These are phyloP conservation scores for Epinotia nisella DNA, from an alignment of 2,888 invertebrate genomes.

Conservation along the genomic window DNA sequence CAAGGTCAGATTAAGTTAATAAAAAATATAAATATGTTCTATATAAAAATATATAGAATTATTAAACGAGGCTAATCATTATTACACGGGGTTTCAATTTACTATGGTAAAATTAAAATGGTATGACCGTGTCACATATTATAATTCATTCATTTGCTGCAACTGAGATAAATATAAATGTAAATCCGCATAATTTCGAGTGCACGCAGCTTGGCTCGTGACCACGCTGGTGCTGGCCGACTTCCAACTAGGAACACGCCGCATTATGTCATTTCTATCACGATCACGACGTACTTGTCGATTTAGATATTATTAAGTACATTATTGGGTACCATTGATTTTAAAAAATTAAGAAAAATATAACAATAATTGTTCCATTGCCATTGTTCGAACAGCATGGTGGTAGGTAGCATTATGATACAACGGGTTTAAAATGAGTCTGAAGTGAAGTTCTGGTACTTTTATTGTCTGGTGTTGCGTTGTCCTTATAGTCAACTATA, in stretches of 20 bases:
- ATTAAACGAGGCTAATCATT: too few relatives aligned
- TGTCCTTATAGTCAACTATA: too few relatives aligned
- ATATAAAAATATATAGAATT: too few relatives aligned
- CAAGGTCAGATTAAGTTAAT: too few relatives aligned
- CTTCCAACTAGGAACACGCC: slow-evolving; percentile 41
- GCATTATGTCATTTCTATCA: slow-evolving; percentile 21
- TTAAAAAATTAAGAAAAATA: neutral
- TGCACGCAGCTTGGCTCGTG: slow-evolving; percentile 32
- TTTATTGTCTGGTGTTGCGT: too few relatives aligned
- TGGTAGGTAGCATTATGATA: too few relatives aligned
- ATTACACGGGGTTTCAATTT: neutral
- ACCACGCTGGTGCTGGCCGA: slow-evolving; percentile 37
- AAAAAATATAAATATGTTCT: too few relatives aligned
- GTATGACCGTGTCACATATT: slow-evolving; percentile 1
- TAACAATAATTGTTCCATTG: neutral
- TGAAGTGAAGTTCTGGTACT: too few relatives aligned
- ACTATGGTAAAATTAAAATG: neutral
- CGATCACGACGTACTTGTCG: neutral
- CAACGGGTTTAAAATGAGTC: too few relatives aligned
- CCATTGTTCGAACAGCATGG: neutral
- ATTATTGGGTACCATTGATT: neutral
- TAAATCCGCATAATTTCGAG: slow-evolving; percentile 35
- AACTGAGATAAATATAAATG: slow-evolving; percentile 19
- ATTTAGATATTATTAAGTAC: slow-evolving; percentile 3
- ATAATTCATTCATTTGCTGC: slow-evolving; percentile 14